A percentile compares a stretch with the other conserved stretches of the same genome.
Evolutionary conservation across 1,140 invertebrate species (phyloP).

Genomic region (Ceratoteleas bidentatus): DNA sequence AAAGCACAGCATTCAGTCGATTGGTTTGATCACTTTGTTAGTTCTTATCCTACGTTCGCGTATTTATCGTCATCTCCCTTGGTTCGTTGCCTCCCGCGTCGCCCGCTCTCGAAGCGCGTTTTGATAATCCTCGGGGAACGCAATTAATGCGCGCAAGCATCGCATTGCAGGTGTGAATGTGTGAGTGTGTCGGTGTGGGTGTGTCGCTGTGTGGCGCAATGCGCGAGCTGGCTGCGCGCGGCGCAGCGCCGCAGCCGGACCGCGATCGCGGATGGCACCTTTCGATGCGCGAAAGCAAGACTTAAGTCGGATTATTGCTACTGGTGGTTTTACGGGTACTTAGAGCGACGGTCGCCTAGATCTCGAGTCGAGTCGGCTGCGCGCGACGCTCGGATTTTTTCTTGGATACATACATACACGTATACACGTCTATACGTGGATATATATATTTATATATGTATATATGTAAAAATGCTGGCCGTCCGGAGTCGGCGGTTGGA

Average conservation of each 20-base stretch:
- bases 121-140: constrained; percentile 55
- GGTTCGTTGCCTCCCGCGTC: background rate
- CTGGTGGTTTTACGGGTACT: constrained; percentile 65
- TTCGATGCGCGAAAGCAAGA: constrained; percentile 73
- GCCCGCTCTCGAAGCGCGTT: constrained; percentile 19
- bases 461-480: constrained; percentile 53
- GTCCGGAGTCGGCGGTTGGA: constrained; percentile 28
- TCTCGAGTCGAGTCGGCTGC: constrained; percentile 1
- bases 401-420: constrained; percentile 69
- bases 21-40: constrained; percentile 59
- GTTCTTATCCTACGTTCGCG: constrained; percentile 38
- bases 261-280: constrained; percentile 62
- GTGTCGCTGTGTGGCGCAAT: constrained; percentile 24
- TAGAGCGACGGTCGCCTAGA: constrained; percentile 73
- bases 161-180: constrained; percentile 37
- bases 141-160: constrained; percentile 63
- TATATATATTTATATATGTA: too few species aligned
- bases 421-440: constrained; percentile 20
- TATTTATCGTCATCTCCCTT: constrained; percentile 13
- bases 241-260: constrained; percentile 33
- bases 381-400: constrained; percentile 11
- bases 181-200: too few species aligned
- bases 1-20: constrained; percentile 64
- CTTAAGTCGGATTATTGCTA: constrained; percentile 75
- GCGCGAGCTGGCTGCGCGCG: constrained; percentile 37